Conservation (phyloP, 2,113 vertebrate genomes). For the Clarias macrocephalus region DNA sequence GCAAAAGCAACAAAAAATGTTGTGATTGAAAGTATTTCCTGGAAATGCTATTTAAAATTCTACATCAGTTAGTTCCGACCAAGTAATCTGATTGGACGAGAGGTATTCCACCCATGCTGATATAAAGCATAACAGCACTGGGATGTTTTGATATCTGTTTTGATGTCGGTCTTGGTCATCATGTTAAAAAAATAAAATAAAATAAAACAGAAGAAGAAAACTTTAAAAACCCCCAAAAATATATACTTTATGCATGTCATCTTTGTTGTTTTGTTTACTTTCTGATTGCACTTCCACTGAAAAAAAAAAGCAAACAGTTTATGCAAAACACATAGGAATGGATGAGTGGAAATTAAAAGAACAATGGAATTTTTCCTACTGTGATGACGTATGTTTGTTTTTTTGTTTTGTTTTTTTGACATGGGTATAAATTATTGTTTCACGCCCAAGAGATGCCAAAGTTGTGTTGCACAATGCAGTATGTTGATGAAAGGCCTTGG, state of each 20-base stretch:
- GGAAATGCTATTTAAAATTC: too few relatives aligned
- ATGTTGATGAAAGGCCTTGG: too few relatives aligned
- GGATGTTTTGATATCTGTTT: constrained; percentile 59
- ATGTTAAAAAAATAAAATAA: constrained; percentile 64
- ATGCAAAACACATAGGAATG: constrained; percentile 53
- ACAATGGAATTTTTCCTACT: not conserved
- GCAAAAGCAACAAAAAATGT: too few relatives aligned
- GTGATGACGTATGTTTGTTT: not conserved
- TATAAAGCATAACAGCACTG: constrained; percentile 10
- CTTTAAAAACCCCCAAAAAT: too few relatives aligned
- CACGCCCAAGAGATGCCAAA: not conserved
- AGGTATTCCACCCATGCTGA: too few relatives aligned
- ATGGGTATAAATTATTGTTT: not conserved
- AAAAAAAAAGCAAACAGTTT: constrained; percentile 53
- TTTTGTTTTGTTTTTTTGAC: not conserved
- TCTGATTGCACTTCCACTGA: constrained; percentile 25
- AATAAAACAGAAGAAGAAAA: constrained; percentile 34
- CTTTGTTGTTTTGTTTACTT: not conserved
- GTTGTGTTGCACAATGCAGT: too few relatives aligned
- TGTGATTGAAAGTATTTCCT: too few relatives aligned
- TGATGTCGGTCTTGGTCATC: constrained; percentile 69
- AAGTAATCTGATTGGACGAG: too few relatives aligned
- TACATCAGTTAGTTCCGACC: too few relatives aligned
- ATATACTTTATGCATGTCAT: constrained; percentile 62
- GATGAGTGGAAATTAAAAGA: constrained; percentile 17